Conservation (phyloP, 2,113 vertebrate genomes). For the Butastur rufipennis region DNA sequence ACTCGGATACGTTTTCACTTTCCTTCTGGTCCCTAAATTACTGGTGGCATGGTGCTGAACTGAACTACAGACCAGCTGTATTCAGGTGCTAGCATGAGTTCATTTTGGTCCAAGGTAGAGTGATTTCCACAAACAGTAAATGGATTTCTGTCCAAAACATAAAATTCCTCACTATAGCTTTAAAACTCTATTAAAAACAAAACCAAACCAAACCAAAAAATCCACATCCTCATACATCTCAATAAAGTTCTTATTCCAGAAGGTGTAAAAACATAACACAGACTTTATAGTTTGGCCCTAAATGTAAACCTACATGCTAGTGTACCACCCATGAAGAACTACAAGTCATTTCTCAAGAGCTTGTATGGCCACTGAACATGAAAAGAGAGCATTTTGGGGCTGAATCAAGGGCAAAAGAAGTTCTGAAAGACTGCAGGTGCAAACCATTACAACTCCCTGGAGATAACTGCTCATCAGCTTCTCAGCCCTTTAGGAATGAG, state of each 20-base stretch:
- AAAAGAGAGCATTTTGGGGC: not conserved
- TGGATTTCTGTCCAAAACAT: not conserved
- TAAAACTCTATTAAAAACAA: not conserved
- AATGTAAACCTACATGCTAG: not conserved
- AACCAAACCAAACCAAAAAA: not conserved
- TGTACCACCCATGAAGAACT: not conserved
- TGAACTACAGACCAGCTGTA: not conserved
- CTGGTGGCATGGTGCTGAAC: not conserved
- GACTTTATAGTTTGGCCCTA: not conserved
- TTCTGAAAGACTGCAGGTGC: not conserved
- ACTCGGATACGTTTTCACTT: not conserved
- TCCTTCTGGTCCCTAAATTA: not conserved
- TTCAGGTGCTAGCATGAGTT: not conserved
- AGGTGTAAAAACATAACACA: not conserved
- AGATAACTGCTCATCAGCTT: not conserved
- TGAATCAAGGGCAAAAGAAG: not conserved
- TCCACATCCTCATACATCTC: not conserved
- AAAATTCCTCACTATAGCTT: not conserved
- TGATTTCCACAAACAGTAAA: not conserved
- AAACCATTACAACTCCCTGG: not conserved
- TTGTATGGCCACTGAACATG: not conserved
- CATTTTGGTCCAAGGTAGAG: not conserved
- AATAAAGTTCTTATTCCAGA: not conserved
- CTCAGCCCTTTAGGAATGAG: not conserved
- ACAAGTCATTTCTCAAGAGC: not conserved